phyloP scores from a whole-genome alignment of 2,113 vertebrate species.

The Ascaphus truei region DNA sequence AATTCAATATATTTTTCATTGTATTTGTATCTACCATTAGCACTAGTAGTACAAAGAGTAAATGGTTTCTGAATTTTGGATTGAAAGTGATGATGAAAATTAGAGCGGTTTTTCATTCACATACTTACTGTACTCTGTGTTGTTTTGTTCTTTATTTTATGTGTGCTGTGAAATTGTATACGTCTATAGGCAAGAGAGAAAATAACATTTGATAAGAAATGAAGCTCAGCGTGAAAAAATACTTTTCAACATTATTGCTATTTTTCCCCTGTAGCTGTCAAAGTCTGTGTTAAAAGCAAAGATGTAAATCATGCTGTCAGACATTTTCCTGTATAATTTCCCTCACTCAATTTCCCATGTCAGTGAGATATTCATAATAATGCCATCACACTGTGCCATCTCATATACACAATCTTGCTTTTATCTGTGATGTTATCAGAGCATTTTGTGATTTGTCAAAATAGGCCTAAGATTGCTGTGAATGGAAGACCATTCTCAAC shows the following conservation, averaged over 20 bases:
- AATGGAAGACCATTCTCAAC: no score
- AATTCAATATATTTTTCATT: no score
- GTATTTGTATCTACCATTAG: no score
- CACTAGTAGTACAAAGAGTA: no score
- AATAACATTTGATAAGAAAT: not conserved
- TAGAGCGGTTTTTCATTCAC: no score
- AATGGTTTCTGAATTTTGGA: no score
- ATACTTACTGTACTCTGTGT: no score
- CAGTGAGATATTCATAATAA: not conserved
- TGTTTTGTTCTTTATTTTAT: no score
- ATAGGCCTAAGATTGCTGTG: not conserved
- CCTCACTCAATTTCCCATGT: conserved; percentile 7
- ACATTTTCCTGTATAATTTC: not conserved
- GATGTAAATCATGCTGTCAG: not conserved
- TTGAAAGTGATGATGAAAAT: no score
- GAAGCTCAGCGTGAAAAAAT: not conserved
- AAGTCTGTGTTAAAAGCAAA: not conserved
- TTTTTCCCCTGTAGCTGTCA: not conserved
- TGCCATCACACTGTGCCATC: not conserved
- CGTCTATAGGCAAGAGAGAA: no score
- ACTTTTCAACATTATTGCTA: not conserved
- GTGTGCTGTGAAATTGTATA: no score
- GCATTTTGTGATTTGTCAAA: not conserved
- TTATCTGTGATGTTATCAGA: not conserved
- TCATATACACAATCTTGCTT: not conserved